Evolutionary conservation across 2,113 vertebrate genomes (phyloP).

Genomic region (Plestiodon gilberti): DNA sequence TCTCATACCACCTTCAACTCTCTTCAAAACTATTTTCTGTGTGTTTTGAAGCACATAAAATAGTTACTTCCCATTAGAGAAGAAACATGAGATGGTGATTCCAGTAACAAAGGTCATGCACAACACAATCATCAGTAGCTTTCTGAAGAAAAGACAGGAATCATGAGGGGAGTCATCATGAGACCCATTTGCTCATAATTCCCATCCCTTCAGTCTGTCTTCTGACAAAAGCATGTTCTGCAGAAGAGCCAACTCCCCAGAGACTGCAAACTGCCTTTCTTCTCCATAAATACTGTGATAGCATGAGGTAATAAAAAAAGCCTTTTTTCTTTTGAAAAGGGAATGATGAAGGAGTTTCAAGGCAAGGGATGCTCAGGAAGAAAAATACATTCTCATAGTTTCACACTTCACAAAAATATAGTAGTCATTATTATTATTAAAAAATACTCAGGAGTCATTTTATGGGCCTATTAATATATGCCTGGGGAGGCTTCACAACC

Average conservation of each 20-base stretch:
- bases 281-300: not conserved
- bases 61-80: not conserved
- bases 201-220: not conserved
- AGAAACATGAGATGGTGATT: not conserved
- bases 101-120: not conserved
- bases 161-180: not conserved
- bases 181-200: not conserved
- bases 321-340: not conserved
- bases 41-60: not conserved
- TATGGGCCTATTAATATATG: slow-evolving; percentile 51
- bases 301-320: not conserved
- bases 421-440: not conserved
- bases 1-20: not conserved
- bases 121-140: not conserved
- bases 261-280: not conserved
- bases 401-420: slow-evolving; percentile 6
- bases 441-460: slow-evolving; percentile 32
- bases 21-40: not conserved
- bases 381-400: not conserved
- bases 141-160: not conserved
- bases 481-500: slow-evolving; percentile 13
- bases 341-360: not conserved
- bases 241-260: not conserved
- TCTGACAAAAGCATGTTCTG: not conserved
- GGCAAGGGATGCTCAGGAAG: not conserved